Base-by-base conservation (phyloP, 2,797 vertebrate species). In the Sardinella longiceps region DNA sequence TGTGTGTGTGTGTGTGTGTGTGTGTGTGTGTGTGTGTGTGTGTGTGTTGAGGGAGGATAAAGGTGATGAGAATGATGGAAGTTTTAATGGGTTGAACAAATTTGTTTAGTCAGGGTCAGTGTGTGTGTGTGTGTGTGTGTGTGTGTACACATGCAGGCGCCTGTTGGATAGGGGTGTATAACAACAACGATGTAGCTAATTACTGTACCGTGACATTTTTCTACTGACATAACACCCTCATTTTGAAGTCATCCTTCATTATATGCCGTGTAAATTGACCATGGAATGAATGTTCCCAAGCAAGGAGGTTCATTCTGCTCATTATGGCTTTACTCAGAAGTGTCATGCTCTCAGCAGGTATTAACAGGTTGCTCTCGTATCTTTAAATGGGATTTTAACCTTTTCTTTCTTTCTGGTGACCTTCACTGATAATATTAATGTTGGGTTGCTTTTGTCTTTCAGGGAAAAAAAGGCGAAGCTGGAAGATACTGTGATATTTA, bases 121-220 rank as follows among this genome's bases (percentile, higher is more conserved):
- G 66, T 87, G 37, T 58, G 80, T 85, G 80, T 83, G 74, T 46
- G 81, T 82, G 80, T 80, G 60, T 83, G 82, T 84, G 80, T 85
- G 58, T 53, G 20, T 63, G 80, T 88, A 84, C 82, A 66, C 83
- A 70, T 85, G 45, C 56, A 51, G 39, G 9, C 56, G 58, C 43
- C 18, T 51, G 82, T 80, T 15, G 30, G 30, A 33, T 14, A 33
- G 30, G 1, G n/a, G 63, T 70, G 11, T 70, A 70, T 70, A 70
- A 18, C 14, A 63, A 11, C 90, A 89, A 11, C 90, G 89, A 88
- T 87, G 88, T 20, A 4, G 18, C 4, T 91, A 88, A 90, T 88
- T 86, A 89, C 89, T 91, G 89, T 85, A 91, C 90, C 83, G 86
- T 87, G 89, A 90, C 93, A 91, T 93, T 93, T 91, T 37, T 28